phyloP scores from a whole-genome alignment of 2,797 vertebrate genomes.

The Luscinia megarhynchos region DNA sequence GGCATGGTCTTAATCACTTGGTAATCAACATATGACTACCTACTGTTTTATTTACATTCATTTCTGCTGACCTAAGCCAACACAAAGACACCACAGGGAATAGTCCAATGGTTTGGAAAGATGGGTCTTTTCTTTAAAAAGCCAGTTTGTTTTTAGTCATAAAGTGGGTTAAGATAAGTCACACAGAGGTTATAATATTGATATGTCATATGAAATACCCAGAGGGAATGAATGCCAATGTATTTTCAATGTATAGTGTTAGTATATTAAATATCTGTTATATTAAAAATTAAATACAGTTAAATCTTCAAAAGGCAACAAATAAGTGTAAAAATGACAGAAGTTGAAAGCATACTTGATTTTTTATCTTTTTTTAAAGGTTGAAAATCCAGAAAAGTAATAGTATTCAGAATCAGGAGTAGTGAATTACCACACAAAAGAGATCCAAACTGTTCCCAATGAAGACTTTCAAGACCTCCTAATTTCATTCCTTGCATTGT shows the following conservation, averaged over 20 bases:
- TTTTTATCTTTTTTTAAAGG: not conserved
- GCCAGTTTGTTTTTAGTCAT: not conserved
- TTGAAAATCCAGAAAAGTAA: not conserved
- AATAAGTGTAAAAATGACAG: not conserved
- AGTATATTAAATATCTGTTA: not conserved
- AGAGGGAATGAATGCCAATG: not conserved
- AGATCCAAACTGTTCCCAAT: not conserved
- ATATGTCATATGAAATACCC: not conserved
- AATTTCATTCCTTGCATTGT: conserved; percentile 2
- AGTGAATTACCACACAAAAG: not conserved
- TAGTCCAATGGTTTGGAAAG: not conserved
- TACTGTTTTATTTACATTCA: not conserved
- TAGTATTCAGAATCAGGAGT: not conserved
- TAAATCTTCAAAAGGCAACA: not conserved
- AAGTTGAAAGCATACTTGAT: not conserved
- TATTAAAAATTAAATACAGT: not conserved
- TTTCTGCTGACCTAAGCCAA: not conserved
- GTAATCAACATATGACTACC: not conserved
- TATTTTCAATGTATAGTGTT: not conserved
- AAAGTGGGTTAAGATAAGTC: not conserved
- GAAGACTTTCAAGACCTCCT: not conserved
- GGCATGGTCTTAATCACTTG: not conserved
- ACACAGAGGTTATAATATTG: not conserved
- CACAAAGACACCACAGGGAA: not conserved
- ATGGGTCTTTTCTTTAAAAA: not conserved